phyloP scores from a whole-genome alignment of 2,113 vertebrate genomes.

The Hoplias malabaricus region DNA sequence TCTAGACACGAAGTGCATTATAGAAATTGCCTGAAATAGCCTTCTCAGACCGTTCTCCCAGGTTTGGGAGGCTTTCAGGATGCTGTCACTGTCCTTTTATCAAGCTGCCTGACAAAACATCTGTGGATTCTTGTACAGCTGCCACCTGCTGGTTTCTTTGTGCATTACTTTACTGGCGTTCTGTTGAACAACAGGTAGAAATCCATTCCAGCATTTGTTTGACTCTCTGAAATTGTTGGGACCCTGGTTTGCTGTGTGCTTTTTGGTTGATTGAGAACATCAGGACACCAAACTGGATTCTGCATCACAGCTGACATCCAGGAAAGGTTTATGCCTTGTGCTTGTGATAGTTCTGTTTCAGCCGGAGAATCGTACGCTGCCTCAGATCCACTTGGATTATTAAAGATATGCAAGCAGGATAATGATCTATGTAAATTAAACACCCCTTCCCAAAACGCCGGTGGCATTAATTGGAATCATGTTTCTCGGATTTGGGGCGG shows the following conservation, averaged over 20 bases:
- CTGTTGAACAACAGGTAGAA: not conserved
- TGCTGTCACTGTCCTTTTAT: not conserved
- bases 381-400: not conserved
- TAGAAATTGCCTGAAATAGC: not conserved
- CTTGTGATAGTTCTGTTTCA: not conserved
- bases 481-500: slow-evolving; percentile 11
- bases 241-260: not conserved
- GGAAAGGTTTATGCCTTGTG: not conserved
- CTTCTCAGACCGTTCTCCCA: not conserved
- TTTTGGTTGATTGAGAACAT: not conserved
- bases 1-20: not conserved
- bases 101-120: not conserved
- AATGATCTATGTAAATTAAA: slow-evolving; percentile 31
- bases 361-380: not conserved
- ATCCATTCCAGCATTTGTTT: not conserved
- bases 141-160: not conserved
- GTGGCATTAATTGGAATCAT: slow-evolving; percentile 21
- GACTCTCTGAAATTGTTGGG: too few species aligned
- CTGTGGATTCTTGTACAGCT: not conserved
- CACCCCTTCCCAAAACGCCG: not conserved
- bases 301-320: not conserved
- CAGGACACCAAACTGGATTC: not conserved
- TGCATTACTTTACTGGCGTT: not conserved
- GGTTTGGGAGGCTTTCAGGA: not conserved
- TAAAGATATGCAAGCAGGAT: slow-evolving; percentile 6